A percentile compares a stretch with the other conserved stretches of the same genome.
These are phyloP conservation scores for Oceanodroma leucorhoa DNA, from an alignment of 2,797 vertebrate species.

Conservation along the genomic window DNA sequence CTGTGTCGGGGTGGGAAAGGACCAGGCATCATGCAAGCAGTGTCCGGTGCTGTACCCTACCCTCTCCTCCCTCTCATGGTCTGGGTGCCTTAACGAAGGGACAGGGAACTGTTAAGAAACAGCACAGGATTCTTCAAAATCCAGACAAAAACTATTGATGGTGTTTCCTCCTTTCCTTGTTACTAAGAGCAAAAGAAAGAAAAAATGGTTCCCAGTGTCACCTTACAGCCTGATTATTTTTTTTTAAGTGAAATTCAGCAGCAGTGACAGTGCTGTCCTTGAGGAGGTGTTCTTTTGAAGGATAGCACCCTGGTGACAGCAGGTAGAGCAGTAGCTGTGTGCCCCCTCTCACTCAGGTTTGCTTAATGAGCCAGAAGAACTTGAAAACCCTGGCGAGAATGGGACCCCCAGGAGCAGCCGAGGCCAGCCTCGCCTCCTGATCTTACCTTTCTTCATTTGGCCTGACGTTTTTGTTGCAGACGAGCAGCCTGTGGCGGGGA, in stretches of 20 bases:
- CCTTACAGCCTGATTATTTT: not conserved
- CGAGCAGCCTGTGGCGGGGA: not conserved
- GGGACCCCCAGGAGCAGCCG: constrained; percentile 50
- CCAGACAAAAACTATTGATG: not conserved
- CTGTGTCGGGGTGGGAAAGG: not conserved
- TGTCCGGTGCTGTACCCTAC: not conserved
- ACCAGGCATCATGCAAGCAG: not conserved
- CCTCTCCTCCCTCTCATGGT: not conserved
- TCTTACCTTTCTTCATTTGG: constrained; percentile 62
- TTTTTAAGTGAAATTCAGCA: constrained; percentile 28
- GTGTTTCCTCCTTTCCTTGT: not conserved
- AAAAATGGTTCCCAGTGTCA: not conserved
- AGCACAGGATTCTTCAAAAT: not conserved
- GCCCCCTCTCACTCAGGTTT: constrained; percentile 39
- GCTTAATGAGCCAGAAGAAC: constrained; percentile 70
- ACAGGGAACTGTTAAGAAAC: not conserved
- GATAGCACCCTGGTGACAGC: constrained; percentile 60
- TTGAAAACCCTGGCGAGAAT: constrained; percentile 41
- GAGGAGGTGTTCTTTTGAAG: constrained; percentile 65
- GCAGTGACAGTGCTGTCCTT: constrained; percentile 57
- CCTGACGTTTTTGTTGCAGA: constrained; percentile 48
- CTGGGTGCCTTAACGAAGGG: not conserved
- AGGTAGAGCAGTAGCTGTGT: constrained; percentile 35
- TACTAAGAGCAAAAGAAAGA: not conserved
- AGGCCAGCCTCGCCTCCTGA: constrained; percentile 8